These are phyloP conservation scores for Apogon hyalosoma DNA, from an alignment of 2,797 vertebrate genomes.

Conservation along the genomic window DNA sequence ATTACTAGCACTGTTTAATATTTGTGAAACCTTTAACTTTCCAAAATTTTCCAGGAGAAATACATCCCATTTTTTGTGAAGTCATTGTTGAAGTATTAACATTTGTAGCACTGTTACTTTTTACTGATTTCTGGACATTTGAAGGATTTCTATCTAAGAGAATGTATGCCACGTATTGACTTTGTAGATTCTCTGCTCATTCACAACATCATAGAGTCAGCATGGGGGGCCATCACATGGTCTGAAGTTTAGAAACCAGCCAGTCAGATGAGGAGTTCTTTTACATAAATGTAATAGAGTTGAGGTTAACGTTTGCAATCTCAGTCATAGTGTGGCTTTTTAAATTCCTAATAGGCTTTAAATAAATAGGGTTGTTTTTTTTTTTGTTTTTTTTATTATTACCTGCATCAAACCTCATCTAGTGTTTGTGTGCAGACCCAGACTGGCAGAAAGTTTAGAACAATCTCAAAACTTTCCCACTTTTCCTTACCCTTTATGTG, in stretches of 20 bases:
- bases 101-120: slow-evolving; percentile 28
- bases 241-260: neutral
- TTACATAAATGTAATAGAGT: neutral
- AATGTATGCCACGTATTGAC: neutral
- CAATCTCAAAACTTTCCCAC: neutral
- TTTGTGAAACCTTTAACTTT: slow-evolving; percentile 20
- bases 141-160: slow-evolving; percentile 18
- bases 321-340: slow-evolving; percentile 4
- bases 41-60: slow-evolving; percentile 15
- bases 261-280: neutral
- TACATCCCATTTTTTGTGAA: slow-evolving; percentile 15
- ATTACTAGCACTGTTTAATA: slow-evolving; percentile 36
- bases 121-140: slow-evolving; percentile 26
- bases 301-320: neutral
- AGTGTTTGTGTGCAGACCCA: neutral
- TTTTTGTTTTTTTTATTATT: slow-evolving; percentile 19
- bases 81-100: slow-evolving; percentile 23
- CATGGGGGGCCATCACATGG: neutral
- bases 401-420: neutral
- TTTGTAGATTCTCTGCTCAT: neutral
- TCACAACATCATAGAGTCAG: neutral
- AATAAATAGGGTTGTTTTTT: neutral
- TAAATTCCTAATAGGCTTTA: slow-evolving; percentile 7
- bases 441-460: neutral
- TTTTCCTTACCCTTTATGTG: slow-evolving; percentile 5